These are phyloP conservation scores for Plecotus auritus DNA, from an alignment of 2,113 vertebrate genomes.

Conservation along the genomic window DNA sequence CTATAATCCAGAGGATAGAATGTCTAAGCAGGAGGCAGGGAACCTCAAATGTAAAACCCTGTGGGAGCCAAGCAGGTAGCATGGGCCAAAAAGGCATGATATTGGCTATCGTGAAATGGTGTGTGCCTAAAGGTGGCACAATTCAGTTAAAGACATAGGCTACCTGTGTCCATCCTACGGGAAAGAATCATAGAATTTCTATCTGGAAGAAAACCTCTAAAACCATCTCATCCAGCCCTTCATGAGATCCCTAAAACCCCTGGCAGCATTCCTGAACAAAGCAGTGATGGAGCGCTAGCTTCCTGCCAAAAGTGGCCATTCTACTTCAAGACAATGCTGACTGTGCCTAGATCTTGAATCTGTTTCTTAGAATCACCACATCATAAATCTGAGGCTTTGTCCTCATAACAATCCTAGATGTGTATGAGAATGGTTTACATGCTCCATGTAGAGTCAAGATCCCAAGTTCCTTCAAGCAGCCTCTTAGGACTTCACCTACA, in stretches of 20 bases:
- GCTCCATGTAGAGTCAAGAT: not conserved
- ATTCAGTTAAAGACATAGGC: not conserved
- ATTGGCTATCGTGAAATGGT: not conserved
- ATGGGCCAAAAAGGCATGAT: not conserved
- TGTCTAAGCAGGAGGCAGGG: not conserved
- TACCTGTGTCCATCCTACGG: not conserved
- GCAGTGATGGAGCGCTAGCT: not conserved
- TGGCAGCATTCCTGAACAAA: not conserved
- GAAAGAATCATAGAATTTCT: not conserved
- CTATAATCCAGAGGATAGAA: not conserved
- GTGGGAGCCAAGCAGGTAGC: not conserved
- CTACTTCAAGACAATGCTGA: not conserved
- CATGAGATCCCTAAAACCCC: rapidly evolving
- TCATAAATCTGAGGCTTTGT: not conserved
- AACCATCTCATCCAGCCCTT: not conserved
- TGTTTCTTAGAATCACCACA: not conserved
- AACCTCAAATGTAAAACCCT: not conserved
- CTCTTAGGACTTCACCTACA: not conserved
- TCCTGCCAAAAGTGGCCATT: not conserved
- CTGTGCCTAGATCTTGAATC: not conserved
- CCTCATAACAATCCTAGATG: not conserved
- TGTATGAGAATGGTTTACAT: not conserved
- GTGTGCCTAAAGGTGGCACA: not conserved
- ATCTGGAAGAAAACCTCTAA: not conserved
- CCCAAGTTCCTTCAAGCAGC: not conserved